Evolutionary conservation across 2,888 invertebrate species (phyloP), one percentile per base, ranked within the genome.

Genomic region (Megalurothrips usitatus): DNA sequence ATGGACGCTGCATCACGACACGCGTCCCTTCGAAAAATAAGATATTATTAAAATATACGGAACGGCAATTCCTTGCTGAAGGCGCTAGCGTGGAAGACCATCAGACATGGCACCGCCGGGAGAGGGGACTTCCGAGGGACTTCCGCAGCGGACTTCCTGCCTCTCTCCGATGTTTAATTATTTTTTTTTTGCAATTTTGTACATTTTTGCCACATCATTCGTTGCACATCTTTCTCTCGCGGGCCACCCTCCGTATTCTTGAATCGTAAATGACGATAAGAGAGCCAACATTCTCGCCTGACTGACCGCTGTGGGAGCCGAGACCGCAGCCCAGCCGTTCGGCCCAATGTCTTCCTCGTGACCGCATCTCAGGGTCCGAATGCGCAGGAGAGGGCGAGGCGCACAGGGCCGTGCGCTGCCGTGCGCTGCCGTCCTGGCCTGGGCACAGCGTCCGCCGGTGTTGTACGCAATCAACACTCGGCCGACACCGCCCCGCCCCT

Each of bases 381-480:
- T 2, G 34, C 58, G 58, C n/a, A 58, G 17, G 14, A 58, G 58
- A 4, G 58, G 0, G 58, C 11, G 17, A 17, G 17, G 17, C 8
- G 58, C 58, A 8, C 58, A 14, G 17, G 58, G n/a, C 58, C 52
- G 52, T 14, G 14, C 52, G 17, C 52, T 17, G 2, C 58, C 6
- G 58, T 0, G 58, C 58, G 1, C 14, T 58, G 58, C 17, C 58
- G 19, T n/a, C 58, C 58, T 1, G 52, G 49, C 49, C 49, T 14
- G 10, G 49, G 10, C 49, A 9, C 49, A 49, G 10, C 52, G 52
- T 6, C 52, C 52, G 52, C 58, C 58, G 6, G n/a, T 75, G 23
- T 75, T 10, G 10, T 26, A 26, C 68, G 68, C 68, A 75, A 75
- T 75, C 68, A 75, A 75, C 68, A 75, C 68, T 75, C 26, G 68